Percentiles rank a stretch among this genome's conserved stretches.
phyloP scores from a whole-genome alignment of 37 sponge, comb jelly and placozoan species.

The Crambe crambe region DNA sequence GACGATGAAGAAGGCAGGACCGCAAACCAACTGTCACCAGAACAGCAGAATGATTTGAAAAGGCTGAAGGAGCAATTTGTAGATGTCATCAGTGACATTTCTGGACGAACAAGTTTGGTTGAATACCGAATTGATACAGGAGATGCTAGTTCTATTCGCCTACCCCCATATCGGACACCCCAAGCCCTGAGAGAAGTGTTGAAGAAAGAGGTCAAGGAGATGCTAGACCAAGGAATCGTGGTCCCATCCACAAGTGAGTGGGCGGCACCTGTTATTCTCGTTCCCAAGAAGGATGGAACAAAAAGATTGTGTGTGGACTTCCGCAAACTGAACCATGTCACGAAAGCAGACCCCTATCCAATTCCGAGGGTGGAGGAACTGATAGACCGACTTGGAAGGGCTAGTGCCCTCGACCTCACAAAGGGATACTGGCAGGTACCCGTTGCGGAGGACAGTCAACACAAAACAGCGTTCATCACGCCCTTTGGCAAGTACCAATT shows the following conservation, averaged over 20 bases:
- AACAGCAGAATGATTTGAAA: not conserved
- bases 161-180: slow-evolving; percentile 18
- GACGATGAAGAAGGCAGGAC: not conserved
- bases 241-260: not conserved
- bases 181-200: not conserved
- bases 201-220: no score
- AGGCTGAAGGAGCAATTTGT: not conserved
- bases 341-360: not conserved
- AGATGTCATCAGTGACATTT: slow-evolving; percentile 8
- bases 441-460: not conserved
- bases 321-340: not conserved
- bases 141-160: slow-evolving; percentile 17
- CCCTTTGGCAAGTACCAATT: not conserved
- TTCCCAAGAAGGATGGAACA: not conserved
- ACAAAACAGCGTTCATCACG: not conserved
- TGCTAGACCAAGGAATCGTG: no score
- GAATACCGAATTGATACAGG: slow-evolving; percentile 6
- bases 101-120: not conserved
- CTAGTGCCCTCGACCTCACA: not conserved
- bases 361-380: not conserved
- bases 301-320: not conserved
- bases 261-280: not conserved
- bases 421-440: no score
- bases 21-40: no score
- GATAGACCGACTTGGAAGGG: no score